phyloP scores from a whole-genome alignment of 2,888 invertebrate genomes.

The Ophonus ardosiacus region DNA sequence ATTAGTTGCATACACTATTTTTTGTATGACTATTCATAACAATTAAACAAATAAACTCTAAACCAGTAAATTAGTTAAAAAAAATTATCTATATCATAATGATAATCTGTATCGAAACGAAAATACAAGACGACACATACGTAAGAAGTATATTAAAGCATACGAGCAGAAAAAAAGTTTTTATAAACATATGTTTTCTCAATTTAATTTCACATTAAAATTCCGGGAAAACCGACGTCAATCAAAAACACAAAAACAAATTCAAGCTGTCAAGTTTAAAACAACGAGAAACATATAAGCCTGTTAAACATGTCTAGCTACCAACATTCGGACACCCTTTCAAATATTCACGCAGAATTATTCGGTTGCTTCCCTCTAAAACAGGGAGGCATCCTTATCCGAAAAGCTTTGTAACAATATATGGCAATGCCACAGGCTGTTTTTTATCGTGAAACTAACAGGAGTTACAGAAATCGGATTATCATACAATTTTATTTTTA shows the following conservation, averaged over 20 bases:
- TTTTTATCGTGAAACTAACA: neutral
- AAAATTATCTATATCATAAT: no score
- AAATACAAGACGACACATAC: no score
- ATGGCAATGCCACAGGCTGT: neutral
- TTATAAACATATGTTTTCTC: no score
- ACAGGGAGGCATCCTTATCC: neutral
- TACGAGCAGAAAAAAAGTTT: no score
- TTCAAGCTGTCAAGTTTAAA: slow-evolving; percentile 15
- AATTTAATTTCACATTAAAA: no score
- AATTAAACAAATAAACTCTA: no score
- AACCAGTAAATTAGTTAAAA: no score
- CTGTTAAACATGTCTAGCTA: slow-evolving; percentile 24
- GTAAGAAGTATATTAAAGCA: no score
- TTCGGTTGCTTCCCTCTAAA: neutral
- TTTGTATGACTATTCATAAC: no score
- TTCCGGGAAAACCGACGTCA: neutral
- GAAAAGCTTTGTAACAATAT: neutral
- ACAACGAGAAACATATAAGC: slow-evolving; percentile 24
- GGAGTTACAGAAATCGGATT: neutral
- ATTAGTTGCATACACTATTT: no score
- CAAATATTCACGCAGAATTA: neutral
- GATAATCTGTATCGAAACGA: no score
- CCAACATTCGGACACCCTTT: neutral
- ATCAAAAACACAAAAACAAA: slow-evolving; percentile 30
- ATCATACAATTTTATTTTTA: neutral